Conservation (phyloP, 2,797 vertebrate genomes). For the Ciconia nigra region DNA sequence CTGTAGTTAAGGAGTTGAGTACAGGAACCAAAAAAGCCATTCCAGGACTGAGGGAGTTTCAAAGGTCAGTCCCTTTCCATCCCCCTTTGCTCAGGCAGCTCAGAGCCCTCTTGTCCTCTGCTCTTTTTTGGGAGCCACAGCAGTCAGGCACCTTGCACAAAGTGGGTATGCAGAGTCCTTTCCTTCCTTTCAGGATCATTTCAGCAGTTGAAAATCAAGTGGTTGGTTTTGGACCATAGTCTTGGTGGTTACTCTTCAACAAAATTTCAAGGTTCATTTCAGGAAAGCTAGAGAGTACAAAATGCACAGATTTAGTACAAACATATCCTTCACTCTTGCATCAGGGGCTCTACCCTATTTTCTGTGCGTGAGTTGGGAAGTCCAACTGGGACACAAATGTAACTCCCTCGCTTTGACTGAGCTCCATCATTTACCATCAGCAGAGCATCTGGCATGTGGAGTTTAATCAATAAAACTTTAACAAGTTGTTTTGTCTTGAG, state of each 20-base stretch:
- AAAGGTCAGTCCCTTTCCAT: background rate
- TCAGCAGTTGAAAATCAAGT: background rate
- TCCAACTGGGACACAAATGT: background rate
- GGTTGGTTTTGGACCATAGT: background rate
- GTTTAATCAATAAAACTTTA: constrained; percentile 16
- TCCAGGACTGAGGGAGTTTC: background rate
- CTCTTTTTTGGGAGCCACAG: background rate
- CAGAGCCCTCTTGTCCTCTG: background rate
- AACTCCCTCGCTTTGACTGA: background rate
- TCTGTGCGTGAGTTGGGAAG: background rate
- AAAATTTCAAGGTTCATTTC: background rate
- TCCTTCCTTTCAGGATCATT: background rate
- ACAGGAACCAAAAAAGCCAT: background rate
- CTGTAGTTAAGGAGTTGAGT: background rate
- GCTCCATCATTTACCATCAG: background rate
- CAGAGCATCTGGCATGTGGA: background rate
- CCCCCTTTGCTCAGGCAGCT: background rate
- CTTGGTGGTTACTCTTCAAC: background rate
- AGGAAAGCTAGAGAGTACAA: background rate
- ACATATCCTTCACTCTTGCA: background rate
- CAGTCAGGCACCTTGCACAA: background rate
- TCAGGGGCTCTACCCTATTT: background rate
- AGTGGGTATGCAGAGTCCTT: background rate
- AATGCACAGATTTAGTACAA: background rate
- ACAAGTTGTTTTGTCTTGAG: background rate